Evolutionary conservation across 2,113 vertebrate species (phyloP), one percentile per base, ranked within the genome.

Genomic region (Mobula hypostoma): DNA sequence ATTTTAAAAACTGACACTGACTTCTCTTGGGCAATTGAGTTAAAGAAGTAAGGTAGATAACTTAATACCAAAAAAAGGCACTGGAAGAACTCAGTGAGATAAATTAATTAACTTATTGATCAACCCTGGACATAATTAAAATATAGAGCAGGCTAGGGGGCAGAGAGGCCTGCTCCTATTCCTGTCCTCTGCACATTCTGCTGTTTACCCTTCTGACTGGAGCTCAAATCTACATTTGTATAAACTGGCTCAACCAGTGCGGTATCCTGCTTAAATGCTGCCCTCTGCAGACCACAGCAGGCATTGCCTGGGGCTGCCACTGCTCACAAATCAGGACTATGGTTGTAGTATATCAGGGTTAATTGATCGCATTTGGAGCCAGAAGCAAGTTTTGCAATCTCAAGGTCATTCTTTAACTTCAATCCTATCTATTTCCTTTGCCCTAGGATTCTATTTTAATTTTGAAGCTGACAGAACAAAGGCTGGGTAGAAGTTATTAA

Each of bases 381-480:
- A 90, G 85, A 90, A 66, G 14, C 85, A 90, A 90, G n/a, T 66
- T 61, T 68, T 90, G 85, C 6, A 90, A 61, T 66, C 15, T 90
- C 58, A 90, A 90, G 85, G 85, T 90, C 61, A 90, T 68, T 90
- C 61, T 32, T 6, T 90, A 66, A 66, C 7, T 90, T 15, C 29
- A 19, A 5, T 8, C 61, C 15, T 66, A 24, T 19, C 29, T 68
- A 66, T 32, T 66, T 90, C 32, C 61, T 90, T 63, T 87, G 24
- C 27, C 27, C 27, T 2, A 32, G 85, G 61, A 32, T 19, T 90
- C 66, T 68, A 90, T n/a, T 32, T 90, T 61, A 61, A 61, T 90
- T 90, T 90, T 90, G 1, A 90, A 90, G 83, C 58, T n/a, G 56
- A n/a, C 1, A 63, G 24, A 8, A 63, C 36, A 63, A 63, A 56